Evolutionary conservation across 2,888 invertebrate genomes (phyloP).

Genomic region (Stictocephala bisonia): DNA sequence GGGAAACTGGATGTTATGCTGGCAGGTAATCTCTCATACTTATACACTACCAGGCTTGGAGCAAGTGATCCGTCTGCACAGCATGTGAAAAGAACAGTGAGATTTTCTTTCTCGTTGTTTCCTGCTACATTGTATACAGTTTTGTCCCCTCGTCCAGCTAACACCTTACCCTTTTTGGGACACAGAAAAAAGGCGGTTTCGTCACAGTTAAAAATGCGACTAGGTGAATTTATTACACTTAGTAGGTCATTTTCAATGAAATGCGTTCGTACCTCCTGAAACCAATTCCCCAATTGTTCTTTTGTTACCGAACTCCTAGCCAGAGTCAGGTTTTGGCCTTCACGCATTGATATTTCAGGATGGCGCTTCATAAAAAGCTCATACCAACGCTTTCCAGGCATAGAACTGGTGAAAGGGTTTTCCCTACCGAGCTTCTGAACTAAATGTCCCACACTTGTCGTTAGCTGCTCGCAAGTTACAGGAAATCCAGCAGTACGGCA

Average conservation of each 20-base stretch:
- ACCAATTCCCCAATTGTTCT: conserved; percentile 50
- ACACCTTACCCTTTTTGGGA: conserved; percentile 51
- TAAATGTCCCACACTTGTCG: conserved; percentile 53
- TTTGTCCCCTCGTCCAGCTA: conserved; percentile 57
- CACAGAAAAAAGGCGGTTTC: conserved; percentile 50
- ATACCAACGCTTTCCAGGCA: conserved; percentile 52
- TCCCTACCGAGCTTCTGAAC: conserved; percentile 49
- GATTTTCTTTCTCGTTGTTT: conserved; percentile 57
- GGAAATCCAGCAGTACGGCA: too few relatives aligned
- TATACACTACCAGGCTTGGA: conserved; percentile 57
- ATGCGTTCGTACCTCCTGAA: conserved; percentile 43
- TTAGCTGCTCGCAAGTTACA: conserved; percentile 51
- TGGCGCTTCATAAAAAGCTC: conserved; percentile 48
- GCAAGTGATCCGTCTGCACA: conserved; percentile 59
- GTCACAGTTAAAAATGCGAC: conserved; percentile 50
- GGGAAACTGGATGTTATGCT: conserved; percentile 53
- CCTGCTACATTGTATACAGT: conserved; percentile 57
- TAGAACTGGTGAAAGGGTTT: conserved; percentile 50
- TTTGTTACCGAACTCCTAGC: conserved; percentile 50
- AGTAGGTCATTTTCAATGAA: conserved; percentile 45
- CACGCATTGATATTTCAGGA: conserved; percentile 46
- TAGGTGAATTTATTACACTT: conserved; percentile 49
- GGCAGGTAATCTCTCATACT: conserved; percentile 60
- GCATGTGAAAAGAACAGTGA: conserved; percentile 58
- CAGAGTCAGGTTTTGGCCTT: conserved; percentile 49